phyloP scores from a whole-genome alignment of 2,797 vertebrate genomes.

The Chaetodon trifasciatus region DNA sequence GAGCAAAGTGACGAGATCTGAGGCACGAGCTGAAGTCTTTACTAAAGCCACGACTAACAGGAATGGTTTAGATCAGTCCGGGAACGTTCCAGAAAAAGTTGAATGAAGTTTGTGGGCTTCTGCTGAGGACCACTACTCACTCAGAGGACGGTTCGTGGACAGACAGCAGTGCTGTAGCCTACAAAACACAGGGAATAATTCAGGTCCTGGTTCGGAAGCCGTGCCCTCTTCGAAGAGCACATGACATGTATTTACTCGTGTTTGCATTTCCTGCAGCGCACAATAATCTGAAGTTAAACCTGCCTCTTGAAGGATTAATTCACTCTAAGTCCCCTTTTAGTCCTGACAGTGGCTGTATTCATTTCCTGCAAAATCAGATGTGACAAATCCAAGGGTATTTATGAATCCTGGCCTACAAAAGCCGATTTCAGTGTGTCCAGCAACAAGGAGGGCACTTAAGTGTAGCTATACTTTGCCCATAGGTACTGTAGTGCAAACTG shows the following conservation, averaged over 20 bases:
- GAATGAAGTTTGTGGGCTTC: background rate
- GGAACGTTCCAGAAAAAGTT: background rate
- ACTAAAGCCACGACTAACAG: background rate
- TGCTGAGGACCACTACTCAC: background rate
- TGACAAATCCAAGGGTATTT: slow-evolving; percentile 55
- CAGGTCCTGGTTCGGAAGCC: background rate
- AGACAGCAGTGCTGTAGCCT: background rate
- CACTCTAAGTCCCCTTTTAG: slow-evolving; percentile 36
- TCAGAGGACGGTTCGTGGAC: background rate
- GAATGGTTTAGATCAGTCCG: background rate
- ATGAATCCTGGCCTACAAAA: slow-evolving; percentile 44
- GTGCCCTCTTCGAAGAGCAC: background rate
- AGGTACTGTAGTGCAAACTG: slow-evolving; percentile 24
- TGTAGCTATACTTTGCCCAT: background rate
- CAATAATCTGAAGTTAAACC: slow-evolving; percentile 58
- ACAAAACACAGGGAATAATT: background rate
- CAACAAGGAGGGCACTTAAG: slow-evolving; percentile 48
- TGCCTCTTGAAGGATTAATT: slow-evolving; percentile 51
- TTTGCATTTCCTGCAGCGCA: slow-evolving; percentile 46
- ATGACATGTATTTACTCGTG: slow-evolving; percentile 29
- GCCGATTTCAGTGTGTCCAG: slow-evolving; percentile 53
- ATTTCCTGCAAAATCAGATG: slow-evolving; percentile 58
- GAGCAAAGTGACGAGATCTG: slow-evolving; percentile 21
- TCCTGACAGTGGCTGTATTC: slow-evolving; percentile 49
- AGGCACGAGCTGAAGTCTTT: background rate